These are phyloP conservation scores for Eciton burchellii DNA, from an alignment of 1,140 invertebrate genomes.

Conservation along the genomic window DNA sequence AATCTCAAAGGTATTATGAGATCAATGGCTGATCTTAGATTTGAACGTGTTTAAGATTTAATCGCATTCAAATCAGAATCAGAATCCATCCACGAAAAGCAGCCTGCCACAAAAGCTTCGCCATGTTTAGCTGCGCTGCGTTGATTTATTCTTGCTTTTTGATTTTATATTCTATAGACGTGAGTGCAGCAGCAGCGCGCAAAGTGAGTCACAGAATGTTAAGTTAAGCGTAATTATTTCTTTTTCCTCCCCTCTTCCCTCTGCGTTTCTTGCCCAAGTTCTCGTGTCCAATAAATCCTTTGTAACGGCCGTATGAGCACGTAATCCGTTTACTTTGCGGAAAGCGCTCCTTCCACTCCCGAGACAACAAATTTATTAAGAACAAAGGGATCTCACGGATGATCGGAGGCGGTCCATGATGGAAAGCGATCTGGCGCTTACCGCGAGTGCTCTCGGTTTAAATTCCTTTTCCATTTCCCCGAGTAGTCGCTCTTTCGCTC, in stretches of 20 bases:
- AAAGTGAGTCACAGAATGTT: slow-evolving; percentile 17
- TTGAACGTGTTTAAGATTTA: neutral
- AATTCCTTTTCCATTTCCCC: slow-evolving; percentile 1
- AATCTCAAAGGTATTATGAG: slow-evolving; percentile 15
- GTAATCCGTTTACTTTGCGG: slow-evolving; percentile 20
- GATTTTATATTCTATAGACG: neutral
- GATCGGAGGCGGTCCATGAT: slow-evolving; percentile 5
- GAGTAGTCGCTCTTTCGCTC: neutral
- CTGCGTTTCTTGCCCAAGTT: neutral
- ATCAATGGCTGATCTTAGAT: neutral
- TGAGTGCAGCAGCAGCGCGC: neutral
- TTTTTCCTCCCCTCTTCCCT: too few species aligned
- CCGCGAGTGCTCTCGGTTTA: neutral
- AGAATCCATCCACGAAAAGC: too few species aligned
- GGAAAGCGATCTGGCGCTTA: neutral
- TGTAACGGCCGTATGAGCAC: neutral
- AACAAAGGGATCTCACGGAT: slow-evolving; percentile 27
- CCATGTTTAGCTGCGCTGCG: neutral
- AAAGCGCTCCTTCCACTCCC: neutral
- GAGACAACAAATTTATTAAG: slow-evolving; percentile 29
- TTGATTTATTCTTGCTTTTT: neutral
- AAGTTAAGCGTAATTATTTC: neutral
- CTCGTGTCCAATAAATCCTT: slow-evolving; percentile 19
- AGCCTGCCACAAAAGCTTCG: too few species aligned
- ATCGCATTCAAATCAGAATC: too few species aligned